Evolutionary conservation across 2,113 vertebrate species (phyloP).

Genomic region (Brachionichthys hirsutus): DNA sequence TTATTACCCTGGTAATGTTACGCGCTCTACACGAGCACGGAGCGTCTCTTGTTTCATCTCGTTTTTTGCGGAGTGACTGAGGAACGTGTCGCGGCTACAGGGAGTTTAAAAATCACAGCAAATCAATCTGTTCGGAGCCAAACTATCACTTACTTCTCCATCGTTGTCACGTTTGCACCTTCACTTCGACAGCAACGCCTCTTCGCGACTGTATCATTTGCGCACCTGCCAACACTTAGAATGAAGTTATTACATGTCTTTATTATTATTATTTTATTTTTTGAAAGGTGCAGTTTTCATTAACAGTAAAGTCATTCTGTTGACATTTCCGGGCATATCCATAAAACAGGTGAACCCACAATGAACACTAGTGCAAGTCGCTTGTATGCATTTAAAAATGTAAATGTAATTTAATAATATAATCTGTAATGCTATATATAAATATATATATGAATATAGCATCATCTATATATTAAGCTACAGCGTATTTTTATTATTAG

Average conservation of each 20-base stretch:
- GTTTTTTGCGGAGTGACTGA: slow-evolving; percentile 44
- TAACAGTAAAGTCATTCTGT: not conserved
- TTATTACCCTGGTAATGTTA: slow-evolving; percentile 1
- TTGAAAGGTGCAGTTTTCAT: not conserved
- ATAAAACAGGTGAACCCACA: not conserved
- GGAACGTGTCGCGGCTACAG: slow-evolving; percentile 28
- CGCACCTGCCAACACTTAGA: too few species aligned
- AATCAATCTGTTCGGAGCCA: slow-evolving; percentile 30
- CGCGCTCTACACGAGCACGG: slow-evolving; percentile 9
- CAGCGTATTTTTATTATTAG: too few species aligned
- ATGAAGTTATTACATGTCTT: too few species aligned
- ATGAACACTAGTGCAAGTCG: not conserved
- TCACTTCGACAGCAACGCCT: not conserved
- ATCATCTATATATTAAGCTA: too few species aligned
- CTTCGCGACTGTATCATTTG: too few species aligned
- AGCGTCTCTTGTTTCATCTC: slow-evolving; percentile 15
- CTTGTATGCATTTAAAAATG: too few species aligned
- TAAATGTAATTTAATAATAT: too few species aligned
- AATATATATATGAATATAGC: too few species aligned
- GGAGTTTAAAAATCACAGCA: slow-evolving; percentile 50
- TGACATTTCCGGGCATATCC: not conserved
- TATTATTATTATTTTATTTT: not conserved
- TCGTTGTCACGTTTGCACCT: slow-evolving; percentile 26
- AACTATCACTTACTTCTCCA: slow-evolving; percentile 13
- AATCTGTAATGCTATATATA: too few species aligned